Conservation (phyloP, 1,140 invertebrate genomes). For the Drosophila arizonae region DNA sequence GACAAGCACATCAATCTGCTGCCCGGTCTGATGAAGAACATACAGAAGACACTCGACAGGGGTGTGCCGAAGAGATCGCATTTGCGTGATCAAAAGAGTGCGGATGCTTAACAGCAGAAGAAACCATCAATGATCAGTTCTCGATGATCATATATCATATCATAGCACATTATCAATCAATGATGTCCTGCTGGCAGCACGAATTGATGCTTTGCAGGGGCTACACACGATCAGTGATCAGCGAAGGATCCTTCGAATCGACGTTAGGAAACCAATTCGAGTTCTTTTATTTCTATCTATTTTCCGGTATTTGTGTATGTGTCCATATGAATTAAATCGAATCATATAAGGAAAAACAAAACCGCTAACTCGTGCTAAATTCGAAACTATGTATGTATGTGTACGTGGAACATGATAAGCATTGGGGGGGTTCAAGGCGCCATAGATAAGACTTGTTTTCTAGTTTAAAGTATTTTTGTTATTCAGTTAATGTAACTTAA, state of each 20-base stretch:
- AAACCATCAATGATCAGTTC: too few species aligned
- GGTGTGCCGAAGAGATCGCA: constrained; percentile 43
- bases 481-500: not conserved
- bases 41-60: constrained; percentile 86
- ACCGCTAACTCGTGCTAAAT: not conserved
- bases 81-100: constrained; percentile 5
- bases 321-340: not conserved
- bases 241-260: too few species aligned
- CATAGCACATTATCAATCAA: too few species aligned
- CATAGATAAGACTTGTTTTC: constrained; percentile 14
- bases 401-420: constrained; percentile 4
- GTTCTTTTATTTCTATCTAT: not conserved
- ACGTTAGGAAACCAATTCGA: too few species aligned
- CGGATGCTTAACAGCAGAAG: not conserved
- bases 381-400: too few species aligned
- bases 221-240: too few species aligned
- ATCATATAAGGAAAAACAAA: not conserved
- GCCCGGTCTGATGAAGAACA: constrained; percentile 89
- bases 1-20: constrained; percentile 90
- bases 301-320: not conserved
- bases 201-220: too few species aligned
- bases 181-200: too few species aligned
- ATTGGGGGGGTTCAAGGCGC: constrained; percentile 9
- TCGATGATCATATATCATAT: too few species aligned
- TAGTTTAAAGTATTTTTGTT: not conserved